Conservation (phyloP, 2,797 vertebrate genomes). For the Peromyscus nudipes region DNA sequence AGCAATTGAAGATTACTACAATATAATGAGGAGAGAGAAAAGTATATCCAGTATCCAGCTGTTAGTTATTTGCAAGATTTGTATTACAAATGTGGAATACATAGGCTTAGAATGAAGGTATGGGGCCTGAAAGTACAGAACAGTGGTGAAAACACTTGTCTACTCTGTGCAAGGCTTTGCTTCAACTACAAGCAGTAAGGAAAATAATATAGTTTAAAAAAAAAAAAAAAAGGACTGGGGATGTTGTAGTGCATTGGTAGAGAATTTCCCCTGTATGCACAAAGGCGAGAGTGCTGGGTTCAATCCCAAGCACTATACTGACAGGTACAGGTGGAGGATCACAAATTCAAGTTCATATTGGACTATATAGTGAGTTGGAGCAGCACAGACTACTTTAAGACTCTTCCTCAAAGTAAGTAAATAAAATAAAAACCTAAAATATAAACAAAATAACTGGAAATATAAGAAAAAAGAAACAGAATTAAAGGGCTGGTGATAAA, state of each 20-base stretch:
- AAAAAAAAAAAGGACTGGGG: background rate
- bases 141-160: background rate
- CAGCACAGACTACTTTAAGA: background rate
- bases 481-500: background rate
- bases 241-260: background rate
- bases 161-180: background rate
- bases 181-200: background rate
- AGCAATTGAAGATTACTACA: background rate
- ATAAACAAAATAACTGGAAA: background rate
- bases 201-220: background rate
- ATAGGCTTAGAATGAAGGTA: background rate
- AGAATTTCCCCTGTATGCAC: background rate
- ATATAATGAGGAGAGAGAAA: slow-evolving; percentile 6
- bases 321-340: background rate
- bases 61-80: background rate
- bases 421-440: background rate
- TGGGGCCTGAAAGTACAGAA: background rate
- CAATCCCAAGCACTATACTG: background rate
- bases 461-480: background rate
- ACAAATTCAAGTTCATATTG: background rate
- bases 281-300: background rate
- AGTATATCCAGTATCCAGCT: background rate
- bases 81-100: background rate
- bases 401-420: background rate
- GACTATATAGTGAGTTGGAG: no score